Percentiles rank a stretch among this genome's conserved stretches.
Evolutionary conservation across 1,140 invertebrate genomes (phyloP).

Genomic region (Temnothorax nylanderi): DNA sequence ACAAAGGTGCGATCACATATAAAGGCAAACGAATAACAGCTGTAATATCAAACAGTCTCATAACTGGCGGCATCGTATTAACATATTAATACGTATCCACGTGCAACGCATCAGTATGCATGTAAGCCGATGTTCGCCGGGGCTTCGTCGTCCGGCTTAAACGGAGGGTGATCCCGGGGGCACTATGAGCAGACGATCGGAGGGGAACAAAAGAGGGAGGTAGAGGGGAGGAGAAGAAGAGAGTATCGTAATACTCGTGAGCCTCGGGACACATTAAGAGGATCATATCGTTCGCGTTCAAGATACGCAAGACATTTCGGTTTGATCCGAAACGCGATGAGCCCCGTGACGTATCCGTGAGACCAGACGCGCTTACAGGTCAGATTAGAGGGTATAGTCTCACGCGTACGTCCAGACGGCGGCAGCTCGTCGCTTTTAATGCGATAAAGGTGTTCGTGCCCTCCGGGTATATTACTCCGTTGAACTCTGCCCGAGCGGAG

Average conservation of each 20-base stretch:
- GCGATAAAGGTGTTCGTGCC: slow-evolving; percentile 66
- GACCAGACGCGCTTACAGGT: slow-evolving; percentile 1
- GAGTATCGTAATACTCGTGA: slow-evolving; percentile 83
- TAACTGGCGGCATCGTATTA: slow-evolving; percentile 61
- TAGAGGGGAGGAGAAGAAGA: slow-evolving; percentile 1
- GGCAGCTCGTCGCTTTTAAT: slow-evolving; percentile 65
- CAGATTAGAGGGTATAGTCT: slow-evolving; percentile 14
- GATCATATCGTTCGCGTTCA: slow-evolving; percentile 82
- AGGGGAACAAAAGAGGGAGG: not conserved
- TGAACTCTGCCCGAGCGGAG: slow-evolving; percentile 23
- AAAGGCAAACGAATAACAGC: slow-evolving; percentile 41
- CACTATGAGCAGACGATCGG: slow-evolving; percentile 17
- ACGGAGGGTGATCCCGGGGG: slow-evolving; percentile 44
- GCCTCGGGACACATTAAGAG: slow-evolving; percentile 81
- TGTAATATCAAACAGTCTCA: slow-evolving; percentile 56
- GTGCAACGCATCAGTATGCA: slow-evolving; percentile 79
- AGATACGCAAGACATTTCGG: slow-evolving; percentile 75
- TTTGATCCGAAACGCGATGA: slow-evolving; percentile 72
- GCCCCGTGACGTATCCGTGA: slow-evolving; percentile 41
- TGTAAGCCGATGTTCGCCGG: slow-evolving; percentile 78
- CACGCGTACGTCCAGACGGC: slow-evolving; percentile 45
- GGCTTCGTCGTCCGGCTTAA: slow-evolving; percentile 80
- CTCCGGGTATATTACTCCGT: slow-evolving; percentile 30
- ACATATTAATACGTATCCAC: slow-evolving; percentile 74
- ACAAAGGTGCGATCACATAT: slow-evolving; percentile 4